Conservation (phyloP, 2,797 vertebrate genomes). For the Alauda arvensis region DNA sequence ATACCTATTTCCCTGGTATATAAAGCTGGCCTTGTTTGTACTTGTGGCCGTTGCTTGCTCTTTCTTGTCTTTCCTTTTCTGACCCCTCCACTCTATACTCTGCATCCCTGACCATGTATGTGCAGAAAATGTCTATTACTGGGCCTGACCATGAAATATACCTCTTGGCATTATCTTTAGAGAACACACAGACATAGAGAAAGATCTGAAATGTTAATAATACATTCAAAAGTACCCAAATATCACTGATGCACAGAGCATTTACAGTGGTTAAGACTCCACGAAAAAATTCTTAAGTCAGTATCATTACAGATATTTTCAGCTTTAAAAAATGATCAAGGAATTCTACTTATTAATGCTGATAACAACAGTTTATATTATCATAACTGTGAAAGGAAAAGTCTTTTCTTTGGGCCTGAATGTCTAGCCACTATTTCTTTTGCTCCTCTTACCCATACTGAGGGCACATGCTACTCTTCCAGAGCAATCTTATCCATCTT, state of each 20-base stretch:
- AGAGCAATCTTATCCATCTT: background rate
- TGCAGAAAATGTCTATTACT: background rate
- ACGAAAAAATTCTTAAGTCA: background rate
- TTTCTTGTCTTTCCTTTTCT: background rate
- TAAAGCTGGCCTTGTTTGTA: background rate
- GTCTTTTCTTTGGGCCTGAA: background rate
- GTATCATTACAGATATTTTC: background rate
- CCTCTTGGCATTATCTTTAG: background rate
- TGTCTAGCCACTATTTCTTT: background rate
- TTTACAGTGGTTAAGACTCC: background rate
- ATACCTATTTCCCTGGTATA: background rate
- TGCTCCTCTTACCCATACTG: background rate
- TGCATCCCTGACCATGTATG: background rate
- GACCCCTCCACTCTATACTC: background rate
- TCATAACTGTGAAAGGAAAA: background rate
- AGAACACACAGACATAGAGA: background rate
- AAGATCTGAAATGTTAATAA: background rate
- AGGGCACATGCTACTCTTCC: background rate
- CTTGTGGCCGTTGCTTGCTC: rapidly evolving
- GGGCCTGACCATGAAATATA: background rate
- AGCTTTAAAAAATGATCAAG: background rate
- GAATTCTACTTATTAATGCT: background rate
- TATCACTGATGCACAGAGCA: rapidly evolving
- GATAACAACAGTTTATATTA: background rate
- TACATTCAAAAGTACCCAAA: background rate